Evolutionary conservation across 2,113 vertebrate genomes (phyloP).

Genomic region (Polypterus senegalus): DNA sequence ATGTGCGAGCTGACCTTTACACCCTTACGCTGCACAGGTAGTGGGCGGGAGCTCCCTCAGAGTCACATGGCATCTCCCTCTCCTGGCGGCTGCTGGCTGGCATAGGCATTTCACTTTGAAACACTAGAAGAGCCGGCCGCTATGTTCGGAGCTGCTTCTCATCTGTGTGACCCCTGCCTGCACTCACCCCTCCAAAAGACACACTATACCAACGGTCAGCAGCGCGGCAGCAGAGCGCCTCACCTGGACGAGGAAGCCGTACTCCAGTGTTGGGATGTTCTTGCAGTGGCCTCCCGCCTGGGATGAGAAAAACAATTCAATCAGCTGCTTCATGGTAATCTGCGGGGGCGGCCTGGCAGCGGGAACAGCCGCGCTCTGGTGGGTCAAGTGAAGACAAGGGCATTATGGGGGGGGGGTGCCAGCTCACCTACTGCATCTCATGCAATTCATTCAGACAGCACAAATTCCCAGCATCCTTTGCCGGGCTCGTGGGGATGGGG

Average conservation of each 20-base stretch:
- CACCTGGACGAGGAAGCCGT: constrained; percentile 96
- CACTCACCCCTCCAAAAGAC: no score
- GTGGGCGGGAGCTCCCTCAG: no score
- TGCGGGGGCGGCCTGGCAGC: constrained; percentile 65
- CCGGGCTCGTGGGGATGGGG: no score
- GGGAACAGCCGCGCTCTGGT: constrained; percentile 66
- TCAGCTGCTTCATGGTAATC: constrained; percentile 73
- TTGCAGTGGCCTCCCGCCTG: constrained; percentile 97
- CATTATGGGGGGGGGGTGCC: constrained; percentile 53
- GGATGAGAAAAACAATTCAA: constrained; percentile 61
- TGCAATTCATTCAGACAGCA: constrained; percentile 23
- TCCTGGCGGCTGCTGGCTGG: no score
- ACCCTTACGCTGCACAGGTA: no score
- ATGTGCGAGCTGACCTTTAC: no score
- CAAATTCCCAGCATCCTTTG: no score
- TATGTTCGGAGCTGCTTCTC: neutral
- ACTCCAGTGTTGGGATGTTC: constrained; percentile 93
- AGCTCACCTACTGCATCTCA: neutral
- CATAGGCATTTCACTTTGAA: neutral
- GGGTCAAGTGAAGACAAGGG: constrained; percentile 63
- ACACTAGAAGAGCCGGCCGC: fast-evolving
- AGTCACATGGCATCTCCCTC: no score
- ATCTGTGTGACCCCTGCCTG: no score
- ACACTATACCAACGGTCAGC: neutral
- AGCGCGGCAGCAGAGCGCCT: constrained; percentile 6